phyloP scores from a whole-genome alignment of 2,797 vertebrate species.

The Ibycter americanus region DNA sequence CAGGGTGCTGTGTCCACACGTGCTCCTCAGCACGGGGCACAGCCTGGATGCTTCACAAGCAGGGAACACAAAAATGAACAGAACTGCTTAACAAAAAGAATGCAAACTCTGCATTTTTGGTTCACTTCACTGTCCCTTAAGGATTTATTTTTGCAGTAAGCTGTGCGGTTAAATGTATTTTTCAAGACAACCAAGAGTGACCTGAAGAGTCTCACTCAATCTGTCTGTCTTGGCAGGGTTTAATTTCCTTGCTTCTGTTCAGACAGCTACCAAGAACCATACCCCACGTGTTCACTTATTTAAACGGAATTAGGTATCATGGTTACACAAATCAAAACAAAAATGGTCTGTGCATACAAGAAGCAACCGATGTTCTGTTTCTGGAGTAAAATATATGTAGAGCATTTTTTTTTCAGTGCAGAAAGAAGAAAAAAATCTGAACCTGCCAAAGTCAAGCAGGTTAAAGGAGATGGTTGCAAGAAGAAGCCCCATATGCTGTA shows the following conservation, averaged over 20 bases:
- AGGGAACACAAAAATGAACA: background rate
- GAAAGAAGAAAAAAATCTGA: background rate
- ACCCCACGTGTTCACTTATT: background rate
- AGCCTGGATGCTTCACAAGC: background rate
- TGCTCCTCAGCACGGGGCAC: background rate
- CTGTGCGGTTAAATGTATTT: background rate
- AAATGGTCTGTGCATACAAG: background rate
- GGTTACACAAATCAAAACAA: background rate
- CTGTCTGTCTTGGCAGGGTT: background rate
- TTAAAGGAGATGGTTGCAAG: background rate
- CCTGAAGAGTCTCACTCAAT: background rate
- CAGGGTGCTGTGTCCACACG: fast-evolving
- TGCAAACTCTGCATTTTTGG: background rate
- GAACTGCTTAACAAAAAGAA: background rate
- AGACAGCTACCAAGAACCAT: background rate
- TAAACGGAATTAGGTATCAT: background rate
- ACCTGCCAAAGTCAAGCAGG: background rate
- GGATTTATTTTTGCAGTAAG: background rate
- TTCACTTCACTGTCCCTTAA: background rate
- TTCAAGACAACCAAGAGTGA: background rate
- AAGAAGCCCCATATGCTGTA: background rate
- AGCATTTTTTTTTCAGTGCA: background rate
- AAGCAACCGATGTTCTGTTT: background rate
- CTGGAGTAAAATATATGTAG: background rate
- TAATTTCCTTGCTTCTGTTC: background rate